Conservation (phyloP, 2,888 invertebrate species). For the Acronicta psi region DNA sequence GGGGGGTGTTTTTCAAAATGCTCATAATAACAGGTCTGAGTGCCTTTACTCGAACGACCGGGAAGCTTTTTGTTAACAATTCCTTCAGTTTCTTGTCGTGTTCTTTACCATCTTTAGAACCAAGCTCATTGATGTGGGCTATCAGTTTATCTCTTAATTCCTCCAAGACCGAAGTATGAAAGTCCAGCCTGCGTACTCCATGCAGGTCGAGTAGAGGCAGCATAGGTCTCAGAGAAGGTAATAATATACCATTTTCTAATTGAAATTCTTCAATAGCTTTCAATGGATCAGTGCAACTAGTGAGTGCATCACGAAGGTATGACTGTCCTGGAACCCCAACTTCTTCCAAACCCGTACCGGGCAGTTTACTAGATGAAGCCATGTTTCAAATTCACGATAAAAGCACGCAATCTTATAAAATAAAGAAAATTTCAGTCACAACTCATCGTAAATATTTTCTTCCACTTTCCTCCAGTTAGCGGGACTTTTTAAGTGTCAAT, state of each 20-base stretch:
- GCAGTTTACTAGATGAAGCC: conserved; percentile 84
- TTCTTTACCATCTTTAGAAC: conserved; percentile 91
- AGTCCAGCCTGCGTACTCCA: conserved; percentile 97
- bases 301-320: conserved; percentile 96
- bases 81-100: conserved; percentile 96
- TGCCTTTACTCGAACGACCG: conserved; percentile 96
- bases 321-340: conserved; percentile 96
- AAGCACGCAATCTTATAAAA: conserved; percentile 15
- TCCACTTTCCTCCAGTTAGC: too few relatives aligned
- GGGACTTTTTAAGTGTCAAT: conserved; percentile 1
- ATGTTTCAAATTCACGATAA: conserved; percentile 56
- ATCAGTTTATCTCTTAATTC: conserved; percentile 91
- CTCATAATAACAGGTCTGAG: conserved; percentile 98
- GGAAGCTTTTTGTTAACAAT: conserved; percentile 96
- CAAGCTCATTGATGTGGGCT: conserved; percentile 95
- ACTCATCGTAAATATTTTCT: not conserved
- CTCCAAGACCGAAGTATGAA: conserved; percentile 97
- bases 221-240: conserved; percentile 98
- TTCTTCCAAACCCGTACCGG: conserved; percentile 92
- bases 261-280: conserved; percentile 99
- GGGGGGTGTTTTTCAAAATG: conserved; percentile 96
- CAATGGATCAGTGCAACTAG: conserved; percentile 98
- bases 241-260: conserved; percentile 96
- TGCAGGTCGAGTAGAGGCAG: conserved; percentile 98
- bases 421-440: conserved; percentile 1